These are phyloP conservation scores for Alca torda DNA, from an alignment of 2,797 vertebrate species.

Conservation along the genomic window DNA sequence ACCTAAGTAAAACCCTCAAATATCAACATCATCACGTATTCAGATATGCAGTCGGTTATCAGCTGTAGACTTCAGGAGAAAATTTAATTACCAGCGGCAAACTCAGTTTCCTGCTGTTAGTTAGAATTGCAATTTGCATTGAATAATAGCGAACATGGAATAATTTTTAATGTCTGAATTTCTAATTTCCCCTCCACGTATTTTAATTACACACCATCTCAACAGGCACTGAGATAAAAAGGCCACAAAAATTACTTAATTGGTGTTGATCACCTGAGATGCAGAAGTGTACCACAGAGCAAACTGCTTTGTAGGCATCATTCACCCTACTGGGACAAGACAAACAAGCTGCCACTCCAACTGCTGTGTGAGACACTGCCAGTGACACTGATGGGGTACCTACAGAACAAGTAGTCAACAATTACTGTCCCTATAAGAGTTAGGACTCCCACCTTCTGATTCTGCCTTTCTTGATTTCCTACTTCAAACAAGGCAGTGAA, in stretches of 20 bases:
- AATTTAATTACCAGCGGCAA: not conserved
- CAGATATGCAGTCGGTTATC: not conserved
- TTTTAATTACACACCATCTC: slow-evolving; percentile 15
- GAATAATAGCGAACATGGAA: not conserved
- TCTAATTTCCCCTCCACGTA: not conserved
- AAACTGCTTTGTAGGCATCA: not conserved
- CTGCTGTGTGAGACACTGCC: not conserved
- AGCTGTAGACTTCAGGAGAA: not conserved
- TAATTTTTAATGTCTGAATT: slow-evolving; percentile 8
- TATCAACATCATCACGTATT: not conserved
- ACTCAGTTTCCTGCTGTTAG: slow-evolving; percentile 24
- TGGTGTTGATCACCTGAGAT: not conserved
- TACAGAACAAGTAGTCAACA: not conserved
- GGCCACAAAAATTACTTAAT: slow-evolving; percentile 6
- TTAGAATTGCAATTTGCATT: not conserved
- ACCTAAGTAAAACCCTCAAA: not conserved
- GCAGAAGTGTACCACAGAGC: not conserved
- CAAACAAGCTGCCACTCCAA: not conserved
- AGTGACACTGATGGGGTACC: not conserved
- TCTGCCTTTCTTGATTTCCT: not conserved
- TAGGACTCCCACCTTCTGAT: not conserved
- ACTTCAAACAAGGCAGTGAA: not conserved
- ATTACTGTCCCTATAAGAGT: not conserved
- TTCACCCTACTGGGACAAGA: not conserved
- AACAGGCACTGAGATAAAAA: not conserved